Conservation (phyloP, 2,113 vertebrate genomes). For the Raja brachyura region DNA sequence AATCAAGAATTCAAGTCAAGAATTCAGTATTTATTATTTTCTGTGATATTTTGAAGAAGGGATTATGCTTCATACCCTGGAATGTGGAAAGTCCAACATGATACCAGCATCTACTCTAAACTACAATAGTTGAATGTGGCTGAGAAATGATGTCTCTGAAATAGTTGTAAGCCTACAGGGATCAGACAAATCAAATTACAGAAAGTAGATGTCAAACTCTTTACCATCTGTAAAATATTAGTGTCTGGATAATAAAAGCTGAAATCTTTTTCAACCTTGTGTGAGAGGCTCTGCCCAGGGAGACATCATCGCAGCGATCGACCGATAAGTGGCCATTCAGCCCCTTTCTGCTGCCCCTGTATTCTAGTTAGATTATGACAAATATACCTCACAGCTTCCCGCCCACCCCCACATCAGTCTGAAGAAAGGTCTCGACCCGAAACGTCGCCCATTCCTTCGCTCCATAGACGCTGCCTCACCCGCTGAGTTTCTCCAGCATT, state of each 20-base stretch:
- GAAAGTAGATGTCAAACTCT: neutral
- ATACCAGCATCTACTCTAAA: neutral
- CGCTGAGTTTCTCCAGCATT: no score
- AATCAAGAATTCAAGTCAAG: neutral
- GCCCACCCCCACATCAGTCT: neutral
- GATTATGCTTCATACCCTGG: neutral
- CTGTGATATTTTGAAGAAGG: neutral
- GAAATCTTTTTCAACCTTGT: neutral
- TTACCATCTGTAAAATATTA: conserved; percentile 1
- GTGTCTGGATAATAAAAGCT: neutral
- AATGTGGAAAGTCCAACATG: neutral
- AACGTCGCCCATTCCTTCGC: no score
- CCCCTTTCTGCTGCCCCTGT: neutral
- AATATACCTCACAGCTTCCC: neutral
- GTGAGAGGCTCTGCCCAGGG: neutral
- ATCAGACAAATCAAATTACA: neutral
- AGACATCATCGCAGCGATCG: neutral
- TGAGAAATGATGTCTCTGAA: neutral
- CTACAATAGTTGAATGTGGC: neutral
- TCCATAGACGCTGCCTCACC: no score
- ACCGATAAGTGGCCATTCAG: neutral
- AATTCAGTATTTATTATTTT: neutral
- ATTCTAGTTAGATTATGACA: neutral
- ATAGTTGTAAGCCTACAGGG: conserved; percentile 3
- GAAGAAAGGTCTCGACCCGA: no score